Base-by-base conservation (phyloP, 2,113 vertebrate species). In the Zosterops borbonicus region DNA sequence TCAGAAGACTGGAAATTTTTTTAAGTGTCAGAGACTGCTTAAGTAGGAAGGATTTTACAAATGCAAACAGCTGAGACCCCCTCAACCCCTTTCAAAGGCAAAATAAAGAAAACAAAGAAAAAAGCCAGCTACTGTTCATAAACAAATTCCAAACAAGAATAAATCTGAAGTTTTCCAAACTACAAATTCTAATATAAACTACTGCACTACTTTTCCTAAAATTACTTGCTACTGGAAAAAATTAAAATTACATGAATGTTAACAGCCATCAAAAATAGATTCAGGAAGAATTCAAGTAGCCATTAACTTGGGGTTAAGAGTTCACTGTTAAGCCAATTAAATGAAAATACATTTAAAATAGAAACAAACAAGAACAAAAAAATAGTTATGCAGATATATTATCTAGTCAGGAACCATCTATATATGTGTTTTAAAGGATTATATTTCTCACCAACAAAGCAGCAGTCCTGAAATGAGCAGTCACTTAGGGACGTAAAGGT, bases 231-330 rank as follows among this genome's bases (percentile, higher is more conserved):
- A 16, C 12, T 52, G 11, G 9, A 79, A 93, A 87, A 90, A 76
- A 7, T 6, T 64, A 71, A 67, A 20, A 10, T 33, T 0, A 0
- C 44, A 16, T 39, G 2, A 60, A 8, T 49, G 15, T 28, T 58
- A 87, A 37, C 1, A 14, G 13, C 16, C 14, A 37, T 22, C 25
- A 46, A 31, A 86, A 80, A 70, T 13, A 37, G 3, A 58, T 60
- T 56, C 10, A 56, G 31, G 53, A 79, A 76, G 37, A 69, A 77
- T 58, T 80, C 22, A 91, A 87, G 37, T 12, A 55, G 25, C 31
- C 27, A 53, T 6, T 64, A 68, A 65, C 21, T 33, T 64, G 12
- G 4, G 5, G 17, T 13, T 39, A 24, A 69, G 37, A 62, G 59
- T 83, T 90, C 22, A 49, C 2, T 69, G 91, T 37, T 24, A 74